Evolutionary conservation across 2,113 vertebrate species (phyloP), one percentile per base, ranked within the genome.

Genomic region (Vidua chalybeata): DNA sequence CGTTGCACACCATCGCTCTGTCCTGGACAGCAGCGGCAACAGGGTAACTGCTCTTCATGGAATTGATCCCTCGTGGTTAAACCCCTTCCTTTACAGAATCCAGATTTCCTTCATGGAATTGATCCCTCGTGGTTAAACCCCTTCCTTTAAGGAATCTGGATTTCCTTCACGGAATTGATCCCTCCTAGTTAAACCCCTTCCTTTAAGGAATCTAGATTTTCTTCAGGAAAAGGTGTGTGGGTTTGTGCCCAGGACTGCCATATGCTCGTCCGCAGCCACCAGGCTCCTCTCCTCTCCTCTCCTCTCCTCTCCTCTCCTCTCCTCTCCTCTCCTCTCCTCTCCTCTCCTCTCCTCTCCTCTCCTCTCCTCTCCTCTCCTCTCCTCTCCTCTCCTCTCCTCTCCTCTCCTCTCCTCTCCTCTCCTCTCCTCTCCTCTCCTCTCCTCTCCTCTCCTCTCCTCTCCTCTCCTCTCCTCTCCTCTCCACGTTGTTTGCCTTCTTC

Each of bases 11-110:
- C 72, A 61, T 51, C 2, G 0, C 4, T 93, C 5, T 95, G 96
- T 83, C 77, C 46, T 52, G 20, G 19, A 54, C 31, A 22, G 62
- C 66, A 74, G 21, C 2, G 11, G 41, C 86, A 54, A 66, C 56
- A 81, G 89, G 75, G 75, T 89, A 87, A 76, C 87, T 87, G 77
- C 71, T 51, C 69, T 94, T 84, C 24, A 8, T 49, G 33, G 33
- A 48, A 35, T 48, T 48, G 31, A 37, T 18, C 11, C 26, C 11
- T 59, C 11, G 20, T 48, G 54, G 5, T 49, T 33, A n/a, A 33
- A 49, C 27, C 17, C 21, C 18, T 9, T 48, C 43, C 43, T 58
- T 33, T 33, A 45, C 18, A 16, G 43, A 45, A 45, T 45, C 43
- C 15, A 45, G 43, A 15, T 56, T 66, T 95, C 45, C 75, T 58